Evolutionary conservation across 2,113 vertebrate species (phyloP).

Genomic region (Onychostruthus taczanowskii): DNA sequence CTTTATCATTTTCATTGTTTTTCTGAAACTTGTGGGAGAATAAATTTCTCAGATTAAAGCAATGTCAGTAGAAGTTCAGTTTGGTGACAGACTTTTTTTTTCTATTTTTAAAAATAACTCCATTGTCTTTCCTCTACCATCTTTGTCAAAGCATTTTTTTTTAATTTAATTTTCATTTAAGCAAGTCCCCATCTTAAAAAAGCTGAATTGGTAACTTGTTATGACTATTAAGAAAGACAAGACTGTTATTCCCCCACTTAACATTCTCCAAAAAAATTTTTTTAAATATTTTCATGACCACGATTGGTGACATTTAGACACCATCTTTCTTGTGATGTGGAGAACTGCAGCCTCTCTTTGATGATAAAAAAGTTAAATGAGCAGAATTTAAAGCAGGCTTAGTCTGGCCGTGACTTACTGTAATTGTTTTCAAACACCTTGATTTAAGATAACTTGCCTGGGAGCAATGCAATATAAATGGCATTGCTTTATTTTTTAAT

Average conservation of each 20-base stretch:
- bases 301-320: constrained; percentile 5
- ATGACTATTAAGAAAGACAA: not conserved
- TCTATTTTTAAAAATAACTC: not conserved
- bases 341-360: not conserved
- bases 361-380: not conserved
- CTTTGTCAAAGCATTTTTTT: not conserved
- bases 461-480: not conserved
- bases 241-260: not conserved
- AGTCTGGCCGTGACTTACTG: not conserved
- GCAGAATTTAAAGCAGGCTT: not conserved
- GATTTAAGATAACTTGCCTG: not conserved
- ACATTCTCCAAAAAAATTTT: not conserved
- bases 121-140: not conserved
- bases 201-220: not conserved
- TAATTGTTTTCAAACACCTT: not conserved
- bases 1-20: not conserved
- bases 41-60: not conserved
- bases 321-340: not conserved
- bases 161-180: constrained; percentile 9
- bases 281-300: not conserved
- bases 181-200: not conserved
- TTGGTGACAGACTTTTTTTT: not conserved
- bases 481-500: not conserved
- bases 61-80: not conserved
- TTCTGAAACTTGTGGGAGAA: not conserved